phyloP scores from a whole-genome alignment of 2,888 invertebrate species.

The Ophioninae sp. region DNA sequence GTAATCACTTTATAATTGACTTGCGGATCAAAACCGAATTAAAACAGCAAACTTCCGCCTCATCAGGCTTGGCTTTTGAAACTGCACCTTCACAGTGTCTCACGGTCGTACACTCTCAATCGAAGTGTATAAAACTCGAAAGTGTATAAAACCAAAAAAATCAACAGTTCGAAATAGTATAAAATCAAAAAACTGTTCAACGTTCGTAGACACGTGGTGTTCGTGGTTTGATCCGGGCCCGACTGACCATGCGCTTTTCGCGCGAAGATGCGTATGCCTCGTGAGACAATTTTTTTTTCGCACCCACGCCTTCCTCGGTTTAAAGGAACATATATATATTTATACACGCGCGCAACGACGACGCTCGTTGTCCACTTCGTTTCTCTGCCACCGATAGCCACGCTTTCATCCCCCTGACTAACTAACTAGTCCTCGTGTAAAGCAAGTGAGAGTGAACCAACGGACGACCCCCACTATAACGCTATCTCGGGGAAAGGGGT shows the following conservation, averaged over 20 bases:
- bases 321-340: neutral
- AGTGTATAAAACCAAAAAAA: too few species aligned
- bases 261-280: neutral
- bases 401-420: slow-evolving; percentile 64
- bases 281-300: neutral
- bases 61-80: too few species aligned
- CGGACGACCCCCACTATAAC: slow-evolving; percentile 42
- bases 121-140: too few species aligned
- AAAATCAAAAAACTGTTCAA: neutral
- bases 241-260: slow-evolving; percentile 32
- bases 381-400: slow-evolving; percentile 48
- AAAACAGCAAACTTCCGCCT: too few species aligned
- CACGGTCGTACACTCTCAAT: too few species aligned
- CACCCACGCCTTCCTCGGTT: slow-evolving; percentile 18
- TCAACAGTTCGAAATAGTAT: too few species aligned
- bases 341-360: neutral
- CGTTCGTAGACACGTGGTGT: slow-evolving; percentile 17
- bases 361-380: slow-evolving; percentile 33
- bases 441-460: slow-evolving; percentile 46
- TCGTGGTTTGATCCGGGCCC: slow-evolving; percentile 13
- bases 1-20: too few species aligned
- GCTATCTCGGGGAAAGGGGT: slow-evolving; percentile 45
- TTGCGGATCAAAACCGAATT: too few species aligned
- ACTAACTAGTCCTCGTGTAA: slow-evolving; percentile 58
- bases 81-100: too few species aligned